phyloP scores from a whole-genome alignment of 1,140 invertebrate genomes.

The Tetragnatha versicolor region DNA sequence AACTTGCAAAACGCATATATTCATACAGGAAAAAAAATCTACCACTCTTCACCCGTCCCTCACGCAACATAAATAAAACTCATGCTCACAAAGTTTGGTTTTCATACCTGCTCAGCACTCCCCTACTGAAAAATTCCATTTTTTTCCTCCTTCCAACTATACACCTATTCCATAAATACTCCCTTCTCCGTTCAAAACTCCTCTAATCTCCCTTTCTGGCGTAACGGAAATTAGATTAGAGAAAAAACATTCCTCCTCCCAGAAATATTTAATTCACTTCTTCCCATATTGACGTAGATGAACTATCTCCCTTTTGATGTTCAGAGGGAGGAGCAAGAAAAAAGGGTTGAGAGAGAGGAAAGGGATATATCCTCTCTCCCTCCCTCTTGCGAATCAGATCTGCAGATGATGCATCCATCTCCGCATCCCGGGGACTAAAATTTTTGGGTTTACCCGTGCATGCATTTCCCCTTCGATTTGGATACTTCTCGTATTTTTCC shows the following conservation, averaged over 20 bases:
- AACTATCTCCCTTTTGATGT: conserved; percentile 37
- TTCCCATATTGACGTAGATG: conserved; percentile 40
- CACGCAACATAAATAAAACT: no score
- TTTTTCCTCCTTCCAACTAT: no score
- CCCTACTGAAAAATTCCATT: no score
- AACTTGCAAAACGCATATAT: no score
- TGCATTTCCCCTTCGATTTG: conserved; percentile 53
- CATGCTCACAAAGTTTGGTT: no score
- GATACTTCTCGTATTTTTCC: conserved; percentile 26
- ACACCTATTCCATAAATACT: no score
- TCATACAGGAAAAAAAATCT: no score
- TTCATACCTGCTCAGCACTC: no score
- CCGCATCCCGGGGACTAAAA: conserved; percentile 45
- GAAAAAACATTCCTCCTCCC: conserved; percentile 30
- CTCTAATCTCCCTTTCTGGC: conserved; percentile 1
- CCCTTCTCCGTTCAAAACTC: no score
- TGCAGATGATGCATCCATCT: conserved; percentile 52
- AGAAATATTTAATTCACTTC: conserved; percentile 49
- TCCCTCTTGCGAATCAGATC: conserved; percentile 22
- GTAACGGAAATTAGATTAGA: conserved; percentile 33
- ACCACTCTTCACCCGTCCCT: no score
- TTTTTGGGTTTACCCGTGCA: conserved; percentile 53
- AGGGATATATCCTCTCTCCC: conserved; percentile 10
- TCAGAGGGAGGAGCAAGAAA: background rate
- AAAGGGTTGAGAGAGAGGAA: conserved; percentile 20